Conservation (phyloP, 1,140 invertebrate genomes). For the Drosophila quadrilineata region DNA sequence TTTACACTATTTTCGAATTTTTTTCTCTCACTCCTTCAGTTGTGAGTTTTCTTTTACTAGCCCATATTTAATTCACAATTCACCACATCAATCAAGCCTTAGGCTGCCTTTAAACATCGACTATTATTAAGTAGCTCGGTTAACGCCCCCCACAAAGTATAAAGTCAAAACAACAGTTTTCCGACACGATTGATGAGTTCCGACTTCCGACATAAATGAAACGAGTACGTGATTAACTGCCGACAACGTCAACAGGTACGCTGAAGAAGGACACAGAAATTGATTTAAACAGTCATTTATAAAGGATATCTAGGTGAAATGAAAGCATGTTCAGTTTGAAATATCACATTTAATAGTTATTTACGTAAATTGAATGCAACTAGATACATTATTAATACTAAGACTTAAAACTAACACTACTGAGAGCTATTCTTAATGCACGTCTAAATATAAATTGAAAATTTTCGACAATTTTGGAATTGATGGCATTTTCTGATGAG, state of each 20-base stretch:
- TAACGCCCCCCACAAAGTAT: constrained; percentile 43
- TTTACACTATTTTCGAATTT: background rate
- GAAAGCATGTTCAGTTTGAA: constrained; percentile 23
- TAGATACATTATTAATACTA: no score
- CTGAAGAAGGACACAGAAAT: constrained; percentile 38
- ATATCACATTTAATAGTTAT: constrained; percentile 71
- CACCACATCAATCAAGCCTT: constrained; percentile 15
- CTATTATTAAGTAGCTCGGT: constrained; percentile 34
- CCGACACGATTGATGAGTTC: constrained; percentile 71
- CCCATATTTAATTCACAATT: constrained; percentile 38
- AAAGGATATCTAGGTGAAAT: background rate
- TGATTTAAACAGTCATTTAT: constrained; percentile 67
- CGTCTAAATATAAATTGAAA: no score
- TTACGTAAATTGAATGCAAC: constrained; percentile 42
- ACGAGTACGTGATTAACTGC: constrained; percentile 54
- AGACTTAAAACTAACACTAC: background rate
- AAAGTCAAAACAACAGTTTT: constrained; percentile 56
- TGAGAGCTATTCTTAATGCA: constrained; percentile 18
- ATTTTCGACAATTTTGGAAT: no score
- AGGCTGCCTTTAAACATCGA: constrained; percentile 8
- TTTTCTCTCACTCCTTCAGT: background rate
- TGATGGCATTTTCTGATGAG: constrained; percentile 16
- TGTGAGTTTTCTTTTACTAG: background rate
- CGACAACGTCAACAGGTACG: constrained; percentile 65
- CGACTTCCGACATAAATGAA: constrained; percentile 61